Conservation (phyloP, 2,888 invertebrate genomes). For the Stomorhina lunata region DNA sequence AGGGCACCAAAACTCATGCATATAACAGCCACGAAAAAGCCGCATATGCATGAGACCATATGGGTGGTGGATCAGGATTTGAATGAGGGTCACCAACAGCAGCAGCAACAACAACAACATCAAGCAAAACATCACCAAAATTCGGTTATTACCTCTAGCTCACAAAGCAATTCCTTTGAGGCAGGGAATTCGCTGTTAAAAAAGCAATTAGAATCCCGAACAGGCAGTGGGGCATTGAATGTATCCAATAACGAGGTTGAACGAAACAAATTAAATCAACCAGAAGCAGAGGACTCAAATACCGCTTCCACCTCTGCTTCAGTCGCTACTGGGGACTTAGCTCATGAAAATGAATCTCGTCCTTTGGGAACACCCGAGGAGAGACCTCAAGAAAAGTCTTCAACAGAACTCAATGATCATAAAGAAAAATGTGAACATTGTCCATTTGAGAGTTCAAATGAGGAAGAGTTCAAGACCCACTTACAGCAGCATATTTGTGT, state of each 20-base stretch:
- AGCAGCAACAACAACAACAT: slow-evolving; percentile 67
- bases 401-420: neutral
- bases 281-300: slow-evolving; percentile 70
- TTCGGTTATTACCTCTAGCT: slow-evolving; percentile 65
- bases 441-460: slow-evolving; percentile 88
- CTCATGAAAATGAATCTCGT: slow-evolving; percentile 71
- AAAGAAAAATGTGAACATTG: slow-evolving; percentile 85
- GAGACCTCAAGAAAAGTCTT: neutral
- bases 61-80: slow-evolving; percentile 78
- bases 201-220: slow-evolving; percentile 76
- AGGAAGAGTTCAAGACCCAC: slow-evolving; percentile 88
- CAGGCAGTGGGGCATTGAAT: neutral
- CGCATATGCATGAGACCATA: slow-evolving; percentile 73
- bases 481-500: slow-evolving; percentile 86
- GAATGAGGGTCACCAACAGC: slow-evolving; percentile 64
- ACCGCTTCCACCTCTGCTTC: slow-evolving; percentile 75
- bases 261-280: neutral
- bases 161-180: slow-evolving; percentile 67
- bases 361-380: slow-evolving; percentile 11
- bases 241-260: slow-evolving; percentile 42
- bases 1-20: slow-evolving; percentile 83
- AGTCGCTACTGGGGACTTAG: slow-evolving; percentile 75
- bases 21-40: slow-evolving; percentile 72
- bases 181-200: slow-evolving; percentile 75
- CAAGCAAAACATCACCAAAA: slow-evolving; percentile 59